Evolutionary conservation across 2,113 vertebrate species (phyloP), one percentile per base, ranked within the genome.

Genomic region (Chaetodon auriga): DNA sequence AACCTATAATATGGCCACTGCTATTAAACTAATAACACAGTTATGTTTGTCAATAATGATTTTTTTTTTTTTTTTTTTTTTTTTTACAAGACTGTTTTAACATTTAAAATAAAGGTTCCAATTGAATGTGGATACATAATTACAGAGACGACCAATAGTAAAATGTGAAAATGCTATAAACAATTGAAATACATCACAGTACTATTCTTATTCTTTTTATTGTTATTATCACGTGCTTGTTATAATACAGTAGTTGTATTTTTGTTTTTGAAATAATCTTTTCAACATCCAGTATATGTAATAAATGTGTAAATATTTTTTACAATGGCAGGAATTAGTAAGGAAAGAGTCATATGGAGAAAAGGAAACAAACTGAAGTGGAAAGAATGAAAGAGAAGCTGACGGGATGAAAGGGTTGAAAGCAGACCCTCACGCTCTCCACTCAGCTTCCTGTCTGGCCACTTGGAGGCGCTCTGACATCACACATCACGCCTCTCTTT

Each of bases 391-490:
- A 65, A 25, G 4, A 72, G 30, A 16, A 54, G 18, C 2, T 5
- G 25, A 58, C 8, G 16, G 5, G 18, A 57, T 38, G 7, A 48
- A n/a, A 58, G 45, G 25, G 16, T 23, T 2, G 23, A 38, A 62
- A 36, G 36, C 35, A 15, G 0, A 58, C 25, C 11, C 55, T 41
- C 18, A 46, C 0, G 16, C 30, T 68, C 35, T 54, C 15, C 49
- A 35, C 30, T 58, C 54, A 72, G 60, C 53, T 46, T 54, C 21
- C 18, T 14, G 3, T 54, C 11, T 53, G 78, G 10, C 89, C 92
- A 91, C 90, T 84, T 89, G 89, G 91, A 90, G 93, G 93, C 84
- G 75, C 93, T 94, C 89, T 92, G 85, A 93, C 89, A 93, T 79
- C 87, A 93, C 91, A 77, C 69, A 89, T 93, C n/a, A 53, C 18